These are phyloP conservation scores for Oophaga pumilio DNA, from an alignment of 2,113 vertebrate genomes.

Conservation along the genomic window DNA sequence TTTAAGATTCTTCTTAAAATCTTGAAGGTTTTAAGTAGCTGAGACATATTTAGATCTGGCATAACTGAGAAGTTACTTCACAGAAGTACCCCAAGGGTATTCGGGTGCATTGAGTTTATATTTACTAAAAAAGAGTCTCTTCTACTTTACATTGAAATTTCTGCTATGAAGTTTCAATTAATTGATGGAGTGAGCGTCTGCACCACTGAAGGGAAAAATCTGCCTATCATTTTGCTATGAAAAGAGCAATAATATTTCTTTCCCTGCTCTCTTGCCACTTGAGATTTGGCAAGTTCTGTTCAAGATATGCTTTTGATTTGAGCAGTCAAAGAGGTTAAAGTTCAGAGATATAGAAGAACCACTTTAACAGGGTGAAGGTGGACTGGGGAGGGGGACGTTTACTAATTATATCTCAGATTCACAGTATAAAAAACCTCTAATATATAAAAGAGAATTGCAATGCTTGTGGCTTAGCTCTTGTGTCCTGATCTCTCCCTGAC, in stretches of 20 bases:
- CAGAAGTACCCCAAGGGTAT: background rate
- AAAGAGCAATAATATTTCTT: slow-evolving; percentile 54
- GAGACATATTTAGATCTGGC: background rate
- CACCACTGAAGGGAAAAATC: slow-evolving; percentile 33
- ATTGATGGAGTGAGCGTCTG: slow-evolving; percentile 20
- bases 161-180: slow-evolving; percentile 10
- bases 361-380: slow-evolving; percentile 20
- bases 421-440: background rate
- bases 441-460: slow-evolving; percentile 20
- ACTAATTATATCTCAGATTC: slow-evolving; percentile 48
- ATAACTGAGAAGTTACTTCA: background rate
- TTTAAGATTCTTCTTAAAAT: background rate
- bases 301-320: slow-evolving; percentile 47
- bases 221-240: slow-evolving; percentile 53
- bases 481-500: slow-evolving; percentile 7
- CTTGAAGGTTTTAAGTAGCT: background rate
- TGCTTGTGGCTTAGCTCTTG: slow-evolving; percentile 17
- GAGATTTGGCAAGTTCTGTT: slow-evolving; percentile 52
- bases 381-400: background rate
- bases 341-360: slow-evolving; percentile 28
- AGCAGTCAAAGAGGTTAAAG: slow-evolving; percentile 48
- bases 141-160: background rate
- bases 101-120: background rate
- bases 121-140: background rate
- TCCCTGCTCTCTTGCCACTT: slow-evolving; percentile 35